Conservation (phyloP, 2,888 invertebrate species). For the Lasioglossum vierecki region DNA sequence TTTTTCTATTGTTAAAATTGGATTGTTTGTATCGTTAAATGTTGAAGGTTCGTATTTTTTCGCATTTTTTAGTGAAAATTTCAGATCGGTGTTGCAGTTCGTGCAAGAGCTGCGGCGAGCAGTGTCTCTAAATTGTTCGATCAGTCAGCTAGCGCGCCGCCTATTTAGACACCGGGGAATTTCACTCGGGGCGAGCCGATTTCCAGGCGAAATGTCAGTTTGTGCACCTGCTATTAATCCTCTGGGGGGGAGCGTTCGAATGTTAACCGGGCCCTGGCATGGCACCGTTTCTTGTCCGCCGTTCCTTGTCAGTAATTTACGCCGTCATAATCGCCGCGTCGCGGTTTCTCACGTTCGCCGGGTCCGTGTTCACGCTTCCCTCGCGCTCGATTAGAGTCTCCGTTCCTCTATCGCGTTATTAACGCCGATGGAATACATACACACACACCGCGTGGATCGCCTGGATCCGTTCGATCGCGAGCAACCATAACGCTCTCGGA, state of each 20-base stretch:
- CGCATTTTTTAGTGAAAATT: not conserved
- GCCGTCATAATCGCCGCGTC: conserved; percentile 50
- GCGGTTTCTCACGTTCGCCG: conserved; percentile 37
- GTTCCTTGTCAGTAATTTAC: conserved; percentile 54
- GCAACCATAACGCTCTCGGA: not conserved
- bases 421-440: conserved; percentile 20
- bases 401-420: conserved; percentile 50
- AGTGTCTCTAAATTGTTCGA: not conserved
- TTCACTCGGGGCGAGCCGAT: conserved; percentile 10
- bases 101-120: not conserved
- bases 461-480: conserved; percentile 7
- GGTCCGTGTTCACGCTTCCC: conserved; percentile 19
- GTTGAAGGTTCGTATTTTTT: no score
- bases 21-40: no score
- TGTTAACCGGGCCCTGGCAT: conserved; percentile 55
- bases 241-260: conserved; percentile 31
- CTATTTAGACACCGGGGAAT: conserved; percentile 4
- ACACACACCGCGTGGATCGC: not conserved
- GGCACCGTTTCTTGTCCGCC: conserved; percentile 43
- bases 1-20: no score
- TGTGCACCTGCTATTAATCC: conserved; percentile 47
- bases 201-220: conserved; percentile 61
- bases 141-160: not conserved
- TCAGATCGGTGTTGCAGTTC: not conserved
- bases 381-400: conserved; percentile 36